These are phyloP conservation scores for Drosophila limbata DNA, from an alignment of 2,888 invertebrate species.

Conservation along the genomic window DNA sequence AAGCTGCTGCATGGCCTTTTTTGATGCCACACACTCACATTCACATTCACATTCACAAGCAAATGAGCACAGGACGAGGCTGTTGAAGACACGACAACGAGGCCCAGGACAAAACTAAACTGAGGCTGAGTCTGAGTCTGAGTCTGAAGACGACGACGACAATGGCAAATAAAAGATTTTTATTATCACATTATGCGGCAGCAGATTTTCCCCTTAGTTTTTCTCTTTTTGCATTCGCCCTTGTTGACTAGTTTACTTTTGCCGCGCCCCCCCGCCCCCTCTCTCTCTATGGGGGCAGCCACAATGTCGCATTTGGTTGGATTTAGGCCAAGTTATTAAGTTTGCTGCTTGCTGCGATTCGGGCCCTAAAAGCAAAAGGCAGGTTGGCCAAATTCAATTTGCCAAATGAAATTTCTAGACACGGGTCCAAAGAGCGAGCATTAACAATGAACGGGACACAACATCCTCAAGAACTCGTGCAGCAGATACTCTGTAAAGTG, in stretches of 20 bases:
- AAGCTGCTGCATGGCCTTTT: conserved; percentile 52
- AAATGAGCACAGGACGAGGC: conserved; percentile 43
- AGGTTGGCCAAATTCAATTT: conserved; percentile 77
- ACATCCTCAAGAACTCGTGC: background rate
- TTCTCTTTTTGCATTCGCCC: conserved; percentile 1
- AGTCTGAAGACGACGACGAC: conserved; percentile 37
- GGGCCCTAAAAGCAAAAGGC: conserved; percentile 55
- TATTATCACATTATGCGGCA: conserved; percentile 79
- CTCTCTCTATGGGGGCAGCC: background rate
- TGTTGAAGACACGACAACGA: too few species aligned
- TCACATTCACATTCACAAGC: conserved; percentile 38
- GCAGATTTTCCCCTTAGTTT: conserved; percentile 64
- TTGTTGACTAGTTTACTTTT: conserved; percentile 47
- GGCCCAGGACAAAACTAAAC: conserved; percentile 8
- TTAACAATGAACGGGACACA: conserved; percentile 20
- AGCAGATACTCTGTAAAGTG: conserved; percentile 2
- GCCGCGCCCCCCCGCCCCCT: conserved; percentile 25
- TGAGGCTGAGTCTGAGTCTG: background rate
- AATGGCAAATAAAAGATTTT: conserved; percentile 80
- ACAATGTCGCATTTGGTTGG: conserved; percentile 58
- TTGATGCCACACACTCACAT: conserved; percentile 35
- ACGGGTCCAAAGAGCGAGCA: conserved; percentile 39
- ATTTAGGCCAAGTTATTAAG: conserved; percentile 64
- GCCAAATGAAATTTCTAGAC: conserved; percentile 70
- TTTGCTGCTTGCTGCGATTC: conserved; percentile 29